Evolutionary conservation across 2,888 invertebrate species (phyloP).

Genomic region (Aspidiotus destructor): DNA sequence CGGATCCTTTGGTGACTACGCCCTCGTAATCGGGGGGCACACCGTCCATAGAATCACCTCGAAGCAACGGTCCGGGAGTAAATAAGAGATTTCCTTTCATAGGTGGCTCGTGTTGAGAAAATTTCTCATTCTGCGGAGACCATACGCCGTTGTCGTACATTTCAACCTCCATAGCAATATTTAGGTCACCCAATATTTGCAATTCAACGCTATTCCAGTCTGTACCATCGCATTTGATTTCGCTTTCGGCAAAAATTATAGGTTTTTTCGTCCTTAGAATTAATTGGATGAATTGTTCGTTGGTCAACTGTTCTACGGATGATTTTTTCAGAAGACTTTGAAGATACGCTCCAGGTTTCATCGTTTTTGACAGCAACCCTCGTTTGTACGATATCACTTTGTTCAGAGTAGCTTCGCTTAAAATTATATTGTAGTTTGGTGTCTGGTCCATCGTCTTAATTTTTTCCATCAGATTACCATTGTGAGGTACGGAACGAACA

Average conservation of each 20-base stretch:
- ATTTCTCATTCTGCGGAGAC: neutral
- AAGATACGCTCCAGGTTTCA: neutral
- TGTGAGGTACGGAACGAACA: too few relatives aligned
- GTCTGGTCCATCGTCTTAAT: too few relatives aligned
- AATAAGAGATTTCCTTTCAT: conserved; percentile 4
- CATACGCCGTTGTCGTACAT: neutral
- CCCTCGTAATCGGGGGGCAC: neutral
- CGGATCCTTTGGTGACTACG: neutral
- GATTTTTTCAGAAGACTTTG: neutral
- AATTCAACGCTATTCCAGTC: neutral
- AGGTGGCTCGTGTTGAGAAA: neutral
- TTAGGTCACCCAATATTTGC: neutral
- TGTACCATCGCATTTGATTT: neutral
- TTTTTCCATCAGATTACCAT: too few relatives aligned
- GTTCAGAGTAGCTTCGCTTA: neutral
- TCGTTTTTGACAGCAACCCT: neutral
- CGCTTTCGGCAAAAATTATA: neutral
- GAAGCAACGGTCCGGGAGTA: neutral
- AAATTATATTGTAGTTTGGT: neutral
- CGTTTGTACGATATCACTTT: neutral
- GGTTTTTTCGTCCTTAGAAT: neutral
- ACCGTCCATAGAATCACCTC: neutral
- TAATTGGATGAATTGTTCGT: neutral
- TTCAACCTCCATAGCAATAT: neutral
- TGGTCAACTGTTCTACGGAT: neutral